Evolutionary conservation across 64 coral and sea anemone genomes (phyloP).

Genomic region (Acropora yongei): DNA sequence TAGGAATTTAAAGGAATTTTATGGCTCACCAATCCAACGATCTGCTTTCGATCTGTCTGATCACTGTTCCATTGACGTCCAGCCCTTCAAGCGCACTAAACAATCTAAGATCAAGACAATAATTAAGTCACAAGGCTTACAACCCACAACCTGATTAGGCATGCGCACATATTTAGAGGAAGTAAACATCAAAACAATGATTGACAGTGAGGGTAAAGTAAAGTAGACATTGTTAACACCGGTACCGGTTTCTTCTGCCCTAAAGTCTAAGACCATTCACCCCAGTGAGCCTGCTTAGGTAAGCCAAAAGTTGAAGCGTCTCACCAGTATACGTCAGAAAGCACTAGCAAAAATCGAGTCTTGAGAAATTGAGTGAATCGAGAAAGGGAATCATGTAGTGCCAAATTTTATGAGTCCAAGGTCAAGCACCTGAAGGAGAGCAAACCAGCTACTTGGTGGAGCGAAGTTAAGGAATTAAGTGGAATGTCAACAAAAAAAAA

Average conservation of each 20-base stretch:
- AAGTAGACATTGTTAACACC: not conserved
- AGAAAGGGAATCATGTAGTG: conserved; percentile 15
- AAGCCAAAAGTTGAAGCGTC: conserved; percentile 4
- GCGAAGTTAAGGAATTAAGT: too few species aligned
- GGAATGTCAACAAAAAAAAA: too few species aligned
- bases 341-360: not conserved
- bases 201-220: not conserved
- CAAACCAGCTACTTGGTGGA: conserved; percentile 3
- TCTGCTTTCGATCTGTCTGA: conserved; percentile 51
- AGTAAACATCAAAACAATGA: not conserved
- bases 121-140: conserved; percentile 26
- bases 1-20: conserved; percentile 10
- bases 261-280: too few species aligned
- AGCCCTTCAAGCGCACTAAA: conserved; percentile 36
- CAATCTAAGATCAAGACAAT: conserved; percentile 26
- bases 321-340: too few species aligned
- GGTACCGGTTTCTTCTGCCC: too few species aligned
- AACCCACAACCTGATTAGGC: not conserved
- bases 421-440: not conserved
- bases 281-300: not conserved
- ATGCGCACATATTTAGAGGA: conserved; percentile 32
- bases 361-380: conserved; percentile 6
- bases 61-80: conserved; percentile 39
- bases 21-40: conserved; percentile 16
- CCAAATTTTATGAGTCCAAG: not conserved